phyloP scores from a whole-genome alignment of 2,797 vertebrate species.

The Ciconia nigra region DNA sequence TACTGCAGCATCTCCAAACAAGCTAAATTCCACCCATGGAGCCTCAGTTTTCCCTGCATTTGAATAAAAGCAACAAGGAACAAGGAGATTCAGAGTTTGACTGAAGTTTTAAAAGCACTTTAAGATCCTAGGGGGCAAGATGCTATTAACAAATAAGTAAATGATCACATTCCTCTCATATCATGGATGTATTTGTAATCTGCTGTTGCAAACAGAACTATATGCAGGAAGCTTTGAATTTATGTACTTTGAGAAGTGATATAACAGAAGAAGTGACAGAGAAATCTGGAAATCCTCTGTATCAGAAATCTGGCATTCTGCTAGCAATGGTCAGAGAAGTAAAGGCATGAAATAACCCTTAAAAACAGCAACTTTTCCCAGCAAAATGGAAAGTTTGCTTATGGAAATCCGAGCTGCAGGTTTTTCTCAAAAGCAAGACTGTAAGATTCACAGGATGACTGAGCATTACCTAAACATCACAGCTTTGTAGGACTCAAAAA shows the following conservation, averaged over 20 bases:
- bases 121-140: not conserved
- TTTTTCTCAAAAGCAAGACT: not conserved
- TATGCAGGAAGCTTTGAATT: not conserved
- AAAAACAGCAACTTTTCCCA: not conserved
- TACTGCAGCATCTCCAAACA: not conserved
- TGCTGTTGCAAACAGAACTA: not conserved
- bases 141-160: not conserved
- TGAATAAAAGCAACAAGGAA: not conserved
- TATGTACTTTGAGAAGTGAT: not conserved
- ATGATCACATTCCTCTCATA: not conserved
- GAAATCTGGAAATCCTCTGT: not conserved
- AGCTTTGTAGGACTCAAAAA: not conserved
- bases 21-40: not conserved
- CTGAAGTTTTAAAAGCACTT: not conserved
- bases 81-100: not conserved
- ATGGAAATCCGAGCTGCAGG: not conserved
- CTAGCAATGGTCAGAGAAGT: not conserved
- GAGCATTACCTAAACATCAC: not conserved
- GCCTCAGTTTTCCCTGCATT: not conserved
- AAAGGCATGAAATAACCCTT: not conserved
- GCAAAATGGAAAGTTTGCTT: not conserved
- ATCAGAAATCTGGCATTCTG: not conserved
- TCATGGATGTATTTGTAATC: not conserved
- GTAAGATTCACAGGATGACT: not conserved
- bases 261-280: not conserved